phyloP scores from a whole-genome alignment of 2,113 vertebrate species.

The Pterophyllum scalare region DNA sequence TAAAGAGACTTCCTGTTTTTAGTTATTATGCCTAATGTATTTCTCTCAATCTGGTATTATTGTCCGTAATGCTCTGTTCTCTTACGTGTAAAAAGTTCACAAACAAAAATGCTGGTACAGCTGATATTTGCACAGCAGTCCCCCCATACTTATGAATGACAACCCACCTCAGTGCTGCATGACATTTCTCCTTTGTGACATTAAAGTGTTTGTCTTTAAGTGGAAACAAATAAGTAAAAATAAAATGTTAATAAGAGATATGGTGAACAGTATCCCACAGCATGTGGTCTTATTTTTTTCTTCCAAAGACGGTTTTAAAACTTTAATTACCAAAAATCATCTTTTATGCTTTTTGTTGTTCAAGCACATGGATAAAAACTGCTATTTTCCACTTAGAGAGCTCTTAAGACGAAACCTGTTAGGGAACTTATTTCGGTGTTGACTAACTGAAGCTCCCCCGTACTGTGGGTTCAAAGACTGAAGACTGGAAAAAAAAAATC shows the following conservation, averaged over 20 bases:
- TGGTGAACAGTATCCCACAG: neutral
- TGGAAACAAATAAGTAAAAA: neutral
- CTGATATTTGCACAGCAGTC: neutral
- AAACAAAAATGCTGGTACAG: neutral
- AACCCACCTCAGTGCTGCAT: neutral
- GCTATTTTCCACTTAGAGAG: neutral
- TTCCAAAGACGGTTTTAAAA: neutral
- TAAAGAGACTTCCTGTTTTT: conserved; percentile 56
- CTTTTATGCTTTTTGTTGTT: neutral
- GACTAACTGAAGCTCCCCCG: neutral
- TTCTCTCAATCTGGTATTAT: conserved; percentile 53
- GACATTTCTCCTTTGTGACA: neutral
- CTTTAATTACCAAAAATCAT: neutral
- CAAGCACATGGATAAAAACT: neutral
- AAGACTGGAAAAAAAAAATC: neutral
- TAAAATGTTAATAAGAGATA: neutral
- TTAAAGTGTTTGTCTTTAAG: neutral
- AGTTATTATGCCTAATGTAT: conserved; percentile 73
- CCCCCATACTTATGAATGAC: neutral
- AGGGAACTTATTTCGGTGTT: neutral
- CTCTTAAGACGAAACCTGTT: neutral
- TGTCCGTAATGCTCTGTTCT: conserved; percentile 11
- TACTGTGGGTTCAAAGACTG: neutral
- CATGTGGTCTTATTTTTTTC: neutral
- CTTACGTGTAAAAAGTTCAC: neutral